Evolutionary conservation across 2,113 vertebrate species (phyloP), one percentile per base, ranked within the genome.

Genomic region (Stigmatopora argus): DNA sequence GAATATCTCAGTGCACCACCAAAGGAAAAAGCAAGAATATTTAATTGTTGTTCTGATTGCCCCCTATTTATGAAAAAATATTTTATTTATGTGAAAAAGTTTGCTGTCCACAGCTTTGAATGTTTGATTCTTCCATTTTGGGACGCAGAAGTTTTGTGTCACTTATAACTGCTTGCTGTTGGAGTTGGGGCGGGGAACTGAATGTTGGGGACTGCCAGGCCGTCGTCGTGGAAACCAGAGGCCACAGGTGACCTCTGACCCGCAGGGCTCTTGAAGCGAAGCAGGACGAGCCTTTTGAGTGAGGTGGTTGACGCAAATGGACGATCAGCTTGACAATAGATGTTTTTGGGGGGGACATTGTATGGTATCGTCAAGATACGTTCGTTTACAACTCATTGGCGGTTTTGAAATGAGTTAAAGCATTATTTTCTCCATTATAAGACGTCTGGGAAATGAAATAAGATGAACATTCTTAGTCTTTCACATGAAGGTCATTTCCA

Each of bases 181-280:
- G 44, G 26, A 63, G 5, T 12, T 48, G 41, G 58, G 72, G 59
- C 49, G 35, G 23, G 19, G 46, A 47, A 31, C 64, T 52, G 72
- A 66, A 66, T 78, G 57, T 80, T 81, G 73, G 83, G 83, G 82
- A 84, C 72, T 80, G 66, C 76, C 66, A 70, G 75, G 51, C 82
- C 73, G 90, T 92, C 67, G 86, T 86, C 88, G 2, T 89, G 90
- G 90, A 83, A 75, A 92, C 90, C 80, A 67, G 89, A 84, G 89
- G 86, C 87, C 87, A 77, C 78, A 79, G 72, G 81, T 83, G 85
- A 89, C 87, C 89, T 84, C 79, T 90, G 88, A 87, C 84, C 82
- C 71, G 23, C 51, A 64, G 66, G 75, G 77, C 70, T 73, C 68
- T 64, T 53, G 76, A 75, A 78, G 70, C 58, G 19, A 75, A 75